Conservation (phyloP, 2,888 invertebrate genomes). For the Phalera bucephala region DNA sequence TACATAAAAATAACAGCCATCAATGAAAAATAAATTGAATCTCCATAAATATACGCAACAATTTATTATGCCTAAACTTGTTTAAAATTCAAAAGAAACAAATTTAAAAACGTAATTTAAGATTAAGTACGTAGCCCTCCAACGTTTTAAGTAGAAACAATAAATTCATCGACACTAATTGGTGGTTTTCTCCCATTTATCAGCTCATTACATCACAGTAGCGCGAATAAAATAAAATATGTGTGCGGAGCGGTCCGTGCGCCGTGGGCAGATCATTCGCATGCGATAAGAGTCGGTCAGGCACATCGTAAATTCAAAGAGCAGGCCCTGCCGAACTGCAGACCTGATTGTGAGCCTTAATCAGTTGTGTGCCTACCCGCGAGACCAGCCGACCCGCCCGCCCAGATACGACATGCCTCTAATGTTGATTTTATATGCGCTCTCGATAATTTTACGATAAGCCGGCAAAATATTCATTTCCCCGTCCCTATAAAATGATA, state of each 20-base stretch:
- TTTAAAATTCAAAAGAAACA: slow-evolving; percentile 58
- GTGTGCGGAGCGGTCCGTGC: slow-evolving; percentile 77
- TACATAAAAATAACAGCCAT: not conserved
- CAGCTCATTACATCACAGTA: slow-evolving; percentile 84
- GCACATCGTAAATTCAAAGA: slow-evolving; percentile 82
- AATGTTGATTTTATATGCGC: slow-evolving; percentile 23
- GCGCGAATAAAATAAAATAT: slow-evolving; percentile 84
- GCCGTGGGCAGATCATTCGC: slow-evolving; percentile 82
- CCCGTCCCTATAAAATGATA: not conserved
- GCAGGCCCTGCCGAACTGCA: slow-evolving; percentile 78
- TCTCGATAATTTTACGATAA: slow-evolving; percentile 8
- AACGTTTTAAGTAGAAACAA: slow-evolving; percentile 83
- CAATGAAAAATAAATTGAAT: slow-evolving; percentile 7
- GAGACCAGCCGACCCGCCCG: slow-evolving; percentile 22
- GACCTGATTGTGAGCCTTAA: slow-evolving; percentile 79
- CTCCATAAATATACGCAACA: slow-evolving; percentile 9
- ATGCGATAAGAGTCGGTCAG: slow-evolving; percentile 82
- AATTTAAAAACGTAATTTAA: slow-evolving; percentile 74
- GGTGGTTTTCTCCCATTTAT: slow-evolving; percentile 84
- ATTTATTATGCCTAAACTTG: slow-evolving; percentile 40
- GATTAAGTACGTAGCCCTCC: slow-evolving; percentile 79
- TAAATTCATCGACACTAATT: slow-evolving; percentile 84
- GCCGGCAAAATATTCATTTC: not conserved
- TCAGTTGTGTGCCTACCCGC: slow-evolving; percentile 66
- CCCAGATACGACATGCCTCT: slow-evolving; percentile 23